Evolutionary conservation across 2,797 vertebrate genomes (phyloP), one percentile per base, ranked within the genome.

Genomic region (Bryconaethiops microstoma): DNA sequence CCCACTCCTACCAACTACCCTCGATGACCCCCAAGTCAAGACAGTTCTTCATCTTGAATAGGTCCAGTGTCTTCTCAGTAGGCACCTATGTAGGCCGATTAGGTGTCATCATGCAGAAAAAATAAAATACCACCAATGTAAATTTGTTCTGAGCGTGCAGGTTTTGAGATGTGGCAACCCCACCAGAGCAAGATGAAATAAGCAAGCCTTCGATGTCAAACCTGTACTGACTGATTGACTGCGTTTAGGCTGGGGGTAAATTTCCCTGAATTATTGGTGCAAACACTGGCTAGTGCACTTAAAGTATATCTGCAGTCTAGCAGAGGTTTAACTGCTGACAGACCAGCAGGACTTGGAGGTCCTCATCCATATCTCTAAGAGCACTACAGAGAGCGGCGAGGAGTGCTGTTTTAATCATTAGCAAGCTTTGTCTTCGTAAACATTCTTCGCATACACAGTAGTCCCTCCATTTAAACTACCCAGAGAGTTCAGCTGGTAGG

Each of bases 391-490:
- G 69, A 71, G 69, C 69, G 35, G 9, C 17, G 69, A 10, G 23
- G n/a, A 35, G 25, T 39, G 25, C 21, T 55, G 48, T 35, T 54
- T 69, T 45, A 69, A 35, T 72, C 69, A 54, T 72, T 72, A 72
- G 69, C 25, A 2, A 54, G 14, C 23, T 72, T 72, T 35, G 23
- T 72, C 69, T 55, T 14, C 8, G 48, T 72, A 54, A 72, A 72
- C 69, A 72, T 72, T 39, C 52, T 54, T 72, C 68, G 5, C 67
- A 50, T 23, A 35, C 19, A 5, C 69, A 17, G 25, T 10, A 19
- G 69, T 19, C 21, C 25, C 25, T 54, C 21, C n/a, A 6, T 23
- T 42, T 69, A 23, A 7, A 23, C 45, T 50, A 21, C 63, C 40
- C 45, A 25, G 50, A 35, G 23, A 35, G 69, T 12, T 19, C 9